phyloP scores from a whole-genome alignment of 2,113 vertebrate species.

The Crotophaga sulcirostris region DNA sequence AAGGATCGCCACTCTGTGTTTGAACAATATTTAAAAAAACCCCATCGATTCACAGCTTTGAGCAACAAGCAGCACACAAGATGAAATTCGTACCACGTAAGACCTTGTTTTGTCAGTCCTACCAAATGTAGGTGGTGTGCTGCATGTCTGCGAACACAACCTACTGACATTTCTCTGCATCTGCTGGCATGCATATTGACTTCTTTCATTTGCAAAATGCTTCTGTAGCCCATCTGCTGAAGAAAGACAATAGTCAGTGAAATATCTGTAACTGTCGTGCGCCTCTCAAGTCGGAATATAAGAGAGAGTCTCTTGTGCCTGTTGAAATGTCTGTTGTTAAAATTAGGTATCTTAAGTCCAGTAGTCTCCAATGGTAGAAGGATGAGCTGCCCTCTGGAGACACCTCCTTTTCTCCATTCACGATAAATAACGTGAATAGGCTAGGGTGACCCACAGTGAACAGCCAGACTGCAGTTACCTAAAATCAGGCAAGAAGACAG shows the following conservation, averaged over 20 bases:
- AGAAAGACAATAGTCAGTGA: background rate
- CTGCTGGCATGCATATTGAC: background rate
- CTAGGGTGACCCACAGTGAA: background rate
- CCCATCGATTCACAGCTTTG: background rate
- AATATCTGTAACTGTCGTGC: background rate
- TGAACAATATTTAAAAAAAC: background rate
- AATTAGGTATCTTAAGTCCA: background rate
- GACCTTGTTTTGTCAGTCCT: rapidly evolving
- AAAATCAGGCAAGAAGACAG: background rate
- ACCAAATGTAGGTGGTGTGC: background rate
- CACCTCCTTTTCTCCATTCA: background rate
- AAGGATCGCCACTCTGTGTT: rapidly evolving
- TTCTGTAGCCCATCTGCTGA: background rate
- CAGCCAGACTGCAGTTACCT: background rate
- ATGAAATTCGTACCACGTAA: background rate
- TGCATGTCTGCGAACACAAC: background rate
- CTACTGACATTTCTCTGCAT: background rate
- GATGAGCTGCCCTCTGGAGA: background rate
- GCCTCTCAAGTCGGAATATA: background rate
- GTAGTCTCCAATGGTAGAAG: background rate
- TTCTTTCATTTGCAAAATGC: background rate
- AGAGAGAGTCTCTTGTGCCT: background rate
- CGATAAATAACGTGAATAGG: background rate
- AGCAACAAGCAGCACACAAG: background rate
- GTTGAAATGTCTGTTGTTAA: background rate